Percentiles rank a stretch among this genome's conserved stretches.
Conservation (phyloP, 64 coral and sea anemone species). For the Pocillopora damicornis region DNA sequence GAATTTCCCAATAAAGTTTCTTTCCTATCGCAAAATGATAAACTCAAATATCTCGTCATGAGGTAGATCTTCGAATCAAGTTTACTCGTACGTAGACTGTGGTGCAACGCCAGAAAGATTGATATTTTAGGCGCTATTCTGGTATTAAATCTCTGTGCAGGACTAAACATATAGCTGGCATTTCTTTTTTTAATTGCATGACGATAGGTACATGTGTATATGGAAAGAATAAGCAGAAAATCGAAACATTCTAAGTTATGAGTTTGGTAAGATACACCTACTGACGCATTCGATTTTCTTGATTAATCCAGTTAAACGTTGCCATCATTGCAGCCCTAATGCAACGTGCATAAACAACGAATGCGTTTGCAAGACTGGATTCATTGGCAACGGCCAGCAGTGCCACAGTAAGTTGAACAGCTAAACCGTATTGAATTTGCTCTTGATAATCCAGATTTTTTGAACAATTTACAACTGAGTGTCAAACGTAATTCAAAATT, state of each 20-base stretch:
- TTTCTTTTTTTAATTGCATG: neutral
- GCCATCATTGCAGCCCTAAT: conserved; percentile 71
- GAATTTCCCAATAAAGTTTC: neutral
- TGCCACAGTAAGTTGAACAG: conserved; percentile 53
- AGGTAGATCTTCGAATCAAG: neutral
- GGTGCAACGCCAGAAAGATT: no score
- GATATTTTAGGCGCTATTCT: no score
- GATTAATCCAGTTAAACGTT: conserved; percentile 54
- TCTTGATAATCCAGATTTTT: no score
- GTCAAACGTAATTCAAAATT: no score
- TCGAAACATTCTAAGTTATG: no score
- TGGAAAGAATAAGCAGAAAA: no score
- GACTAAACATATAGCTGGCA: no score
- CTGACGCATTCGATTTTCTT: neutral
- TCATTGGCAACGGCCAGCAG: conserved; percentile 58
- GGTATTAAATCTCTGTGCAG: no score
- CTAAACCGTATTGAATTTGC: neutral
- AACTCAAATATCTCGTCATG: neutral
- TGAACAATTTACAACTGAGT: no score
- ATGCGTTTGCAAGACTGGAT: conserved; percentile 91
- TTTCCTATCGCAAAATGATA: no score
- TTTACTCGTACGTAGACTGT: no score
- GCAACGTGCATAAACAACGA: conserved; percentile 77
- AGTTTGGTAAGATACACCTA: neutral
- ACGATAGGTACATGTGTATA: neutral